A percentile compares a stretch with the other conserved stretches of the same genome.
Conservation (phyloP, 2,113 vertebrate genomes). For the Lagopus muta region DNA sequence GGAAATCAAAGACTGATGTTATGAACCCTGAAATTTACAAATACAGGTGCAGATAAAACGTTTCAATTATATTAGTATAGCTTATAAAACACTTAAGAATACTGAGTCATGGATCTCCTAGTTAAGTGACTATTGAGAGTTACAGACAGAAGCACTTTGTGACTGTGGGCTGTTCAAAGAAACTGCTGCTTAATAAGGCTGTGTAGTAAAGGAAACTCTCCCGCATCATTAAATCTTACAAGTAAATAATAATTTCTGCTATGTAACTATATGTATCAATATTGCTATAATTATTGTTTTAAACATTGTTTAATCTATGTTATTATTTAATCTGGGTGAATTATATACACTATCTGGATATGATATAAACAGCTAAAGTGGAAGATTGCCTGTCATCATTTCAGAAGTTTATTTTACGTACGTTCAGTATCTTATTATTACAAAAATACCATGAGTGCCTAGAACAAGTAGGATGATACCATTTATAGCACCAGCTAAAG, state of each 20-base stretch:
- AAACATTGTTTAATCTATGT: not conserved
- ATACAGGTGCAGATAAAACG: not conserved
- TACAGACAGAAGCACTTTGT: not conserved
- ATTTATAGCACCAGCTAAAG: not conserved
- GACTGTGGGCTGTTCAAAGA: not conserved
- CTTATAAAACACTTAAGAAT: not conserved
- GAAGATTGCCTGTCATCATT: not conserved
- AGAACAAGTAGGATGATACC: not conserved
- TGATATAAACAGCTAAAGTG: not conserved
- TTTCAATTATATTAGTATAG: not conserved
- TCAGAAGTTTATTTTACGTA: not conserved
- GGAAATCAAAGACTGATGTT: not conserved
- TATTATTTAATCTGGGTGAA: not conserved
- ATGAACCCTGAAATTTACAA: not conserved
- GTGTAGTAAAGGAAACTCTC: not conserved
- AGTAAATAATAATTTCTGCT: not conserved
- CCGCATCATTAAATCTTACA: not conserved
- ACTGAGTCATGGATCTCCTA: not conserved
- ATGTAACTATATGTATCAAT: not conserved
- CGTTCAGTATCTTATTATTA: not conserved
- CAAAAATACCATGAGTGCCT: not conserved
- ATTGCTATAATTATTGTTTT: not conserved
- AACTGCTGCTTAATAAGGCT: not conserved
- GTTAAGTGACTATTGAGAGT: not conserved
- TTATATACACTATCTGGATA: not conserved